Evolutionary conservation across 30 jellyfish, hydroid and myxozoan genomes (phyloP), one percentile per base, ranked within the genome.

Genomic region (Turritopsis dohrnii): DNA sequence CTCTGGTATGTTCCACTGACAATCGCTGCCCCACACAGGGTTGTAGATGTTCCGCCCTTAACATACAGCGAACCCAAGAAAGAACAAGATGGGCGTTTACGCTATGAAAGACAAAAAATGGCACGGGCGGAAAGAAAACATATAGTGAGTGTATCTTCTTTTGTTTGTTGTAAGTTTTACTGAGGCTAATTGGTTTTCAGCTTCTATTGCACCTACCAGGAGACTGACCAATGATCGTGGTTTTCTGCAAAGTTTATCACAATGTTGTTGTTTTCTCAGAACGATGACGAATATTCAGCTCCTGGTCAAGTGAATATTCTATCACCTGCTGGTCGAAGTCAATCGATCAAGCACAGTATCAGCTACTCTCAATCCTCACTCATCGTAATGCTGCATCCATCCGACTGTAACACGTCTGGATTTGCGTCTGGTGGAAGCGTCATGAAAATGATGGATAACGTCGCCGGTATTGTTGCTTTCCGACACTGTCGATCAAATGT

Each of bases 371-470:
- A 79, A 22, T 90, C 97, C 41, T 84, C 95, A n/a, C 66, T 90
- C 79, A 90, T 90, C 53, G 53, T 80, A 26, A 82, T 90, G 86
- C 89, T 86, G 26, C 76, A 71, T 53, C 97, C 97, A 21, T 90
- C 97, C 1, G 97, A 83, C 66, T 90, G 97, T 84, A 86, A 90
- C 72, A 79, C 83, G 66, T 71, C 81, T 66, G 93, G 93, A 16
- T 86, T 22, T 80, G 89, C 96, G 21, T 85, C 88, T 19, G 97
- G 97, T n/a, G 97, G 97, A 1, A 79, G 79, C 24, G 82, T 92
- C 18, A 90, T 90, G 97, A 90, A 90, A 71, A 86, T 53, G 73
- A 90, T 90, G 97, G 97, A 90, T 80, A 90, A 81, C 25, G 97
- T 90, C 0, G 97, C 97, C 7, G 97, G 97, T 18, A 90, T 90